phyloP scores from a whole-genome alignment of 2,797 vertebrate genomes.

The Corythornis leucogaster region DNA sequence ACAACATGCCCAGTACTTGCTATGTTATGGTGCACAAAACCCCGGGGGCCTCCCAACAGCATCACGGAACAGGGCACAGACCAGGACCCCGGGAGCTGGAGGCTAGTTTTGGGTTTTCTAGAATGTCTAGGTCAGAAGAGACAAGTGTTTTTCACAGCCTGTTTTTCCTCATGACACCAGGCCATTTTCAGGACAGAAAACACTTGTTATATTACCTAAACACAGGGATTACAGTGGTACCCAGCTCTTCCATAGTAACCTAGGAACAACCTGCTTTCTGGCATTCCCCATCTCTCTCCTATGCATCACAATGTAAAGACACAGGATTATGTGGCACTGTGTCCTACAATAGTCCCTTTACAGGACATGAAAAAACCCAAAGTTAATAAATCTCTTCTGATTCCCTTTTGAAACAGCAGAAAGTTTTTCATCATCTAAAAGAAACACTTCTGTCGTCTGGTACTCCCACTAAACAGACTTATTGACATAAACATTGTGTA shows the following conservation, averaged over 20 bases:
- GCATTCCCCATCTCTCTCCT: constrained; percentile 3
- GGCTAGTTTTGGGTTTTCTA: not conserved
- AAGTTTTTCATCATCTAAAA: not conserved
- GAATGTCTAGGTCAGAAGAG: not conserved
- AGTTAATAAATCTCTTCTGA: not conserved
- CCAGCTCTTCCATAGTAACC: not conserved
- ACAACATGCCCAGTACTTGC: fast-evolving
- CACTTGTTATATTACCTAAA: constrained; percentile 32
- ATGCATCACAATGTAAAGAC: not conserved
- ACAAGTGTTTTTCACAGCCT: not conserved
- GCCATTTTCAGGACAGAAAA: constrained; percentile 7
- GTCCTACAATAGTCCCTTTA: constrained; percentile 37
- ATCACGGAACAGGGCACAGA: not conserved
- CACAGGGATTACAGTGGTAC: constrained; percentile 6
- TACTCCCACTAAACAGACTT: not conserved
- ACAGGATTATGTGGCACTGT: not conserved
- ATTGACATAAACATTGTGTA: constrained; percentile 71
- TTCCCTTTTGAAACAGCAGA: not conserved
- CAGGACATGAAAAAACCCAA: not conserved
- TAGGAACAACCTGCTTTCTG: constrained; percentile 25
- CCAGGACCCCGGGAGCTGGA: not conserved
- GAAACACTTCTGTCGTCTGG: not conserved
- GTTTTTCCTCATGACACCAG: not conserved
- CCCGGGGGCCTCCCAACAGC: not conserved
- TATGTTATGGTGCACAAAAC: fast-evolving